Base-by-base conservation (phyloP, 2,888 invertebrate genomes). In the Eledona agricola region DNA sequence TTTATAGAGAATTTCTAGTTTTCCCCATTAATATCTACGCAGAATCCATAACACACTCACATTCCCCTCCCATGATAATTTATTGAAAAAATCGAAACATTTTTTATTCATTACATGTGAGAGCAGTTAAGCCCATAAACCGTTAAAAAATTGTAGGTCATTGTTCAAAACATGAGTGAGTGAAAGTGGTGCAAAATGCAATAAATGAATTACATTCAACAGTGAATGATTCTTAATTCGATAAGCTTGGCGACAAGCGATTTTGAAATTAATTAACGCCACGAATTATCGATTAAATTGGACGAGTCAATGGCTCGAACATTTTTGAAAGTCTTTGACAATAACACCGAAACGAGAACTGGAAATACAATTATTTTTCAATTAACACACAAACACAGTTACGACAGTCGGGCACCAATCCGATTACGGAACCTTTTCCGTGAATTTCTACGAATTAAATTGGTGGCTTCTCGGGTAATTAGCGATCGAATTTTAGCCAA, bases 391-490 rank as follows among this genome's bases (percentile, higher is more conserved):
- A 37, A 47, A 37, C 28, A 28, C 37, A 28, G 37, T 47, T 47
- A 47, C 32, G 45, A 34, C 15, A 25, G 28, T 35, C 17, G 28
- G 37, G 26, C 37, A n/a, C n/a, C 47, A 47, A 47, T 47, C 47
- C 26, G 47, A 47, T 47, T 47, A 47, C 37, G 28, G 26, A 29
- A 37, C 13, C 46, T 47, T 45, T 45, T 34, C 37, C 19, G 20
- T 47, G n/a, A n/a, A n/a, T 47, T 37, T 46, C 7, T 47, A 20
- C 37, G 17, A 47, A 47, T 47, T 47, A 47, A 47, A 34, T 45
- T 34, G 25, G 34, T 45, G 26, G 15, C 47, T 25, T 37, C 37
- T 22, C 37, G 26, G 12, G 12, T 35, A 26, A n/a, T 34, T 31
- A 42, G 32, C 9, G 10, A 10, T 12, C 43, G 22, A 43, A 43